Evolutionary conservation across 2,888 invertebrate species (phyloP).

Genomic region (Trichogramma dendrolimi): DNA sequence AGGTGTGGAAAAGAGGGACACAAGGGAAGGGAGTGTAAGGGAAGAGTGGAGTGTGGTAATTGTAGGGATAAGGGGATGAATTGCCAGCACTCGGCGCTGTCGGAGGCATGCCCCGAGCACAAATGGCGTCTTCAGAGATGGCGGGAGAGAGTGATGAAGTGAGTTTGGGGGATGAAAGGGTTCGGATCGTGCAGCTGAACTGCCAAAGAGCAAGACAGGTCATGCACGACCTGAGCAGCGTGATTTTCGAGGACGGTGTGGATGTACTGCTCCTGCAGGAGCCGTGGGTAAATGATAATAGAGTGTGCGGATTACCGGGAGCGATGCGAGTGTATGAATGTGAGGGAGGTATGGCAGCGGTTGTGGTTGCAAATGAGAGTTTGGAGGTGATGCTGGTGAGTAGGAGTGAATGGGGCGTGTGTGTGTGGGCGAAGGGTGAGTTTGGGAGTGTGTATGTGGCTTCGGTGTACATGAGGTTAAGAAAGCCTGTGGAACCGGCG

Average conservation of each 20-base stretch:
- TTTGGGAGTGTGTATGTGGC: conserved; percentile 18
- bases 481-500: conserved; percentile 3
- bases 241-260: conserved; percentile 4
- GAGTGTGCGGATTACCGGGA: conserved; percentile 8
- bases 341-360: conserved; percentile 11
- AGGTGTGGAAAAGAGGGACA: conserved; percentile 18
- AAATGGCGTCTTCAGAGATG: not conserved
- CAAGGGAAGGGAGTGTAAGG: conserved; percentile 1
- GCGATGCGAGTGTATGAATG: conserved; percentile 7
- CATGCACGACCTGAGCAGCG: conserved; percentile 18
- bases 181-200: conserved; percentile 14
- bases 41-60: conserved; percentile 8
- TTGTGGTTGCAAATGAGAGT: not conserved
- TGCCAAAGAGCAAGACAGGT: conserved; percentile 15
- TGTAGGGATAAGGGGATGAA: conserved; percentile 1
- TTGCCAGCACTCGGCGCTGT: conserved; percentile 6
- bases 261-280: conserved; percentile 14
- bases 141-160: not conserved
- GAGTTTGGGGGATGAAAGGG: not conserved
- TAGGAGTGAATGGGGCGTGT: conserved; percentile 7
- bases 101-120: conserved; percentile 17
- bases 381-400: conserved; percentile 4
- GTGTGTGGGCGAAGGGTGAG: conserved; percentile 19
- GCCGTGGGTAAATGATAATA: conserved; percentile 1
- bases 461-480: conserved; percentile 23